Base-by-base conservation (phyloP, 2,797 vertebrate genomes). In the Pantherophis alleghaniensis region DNA sequence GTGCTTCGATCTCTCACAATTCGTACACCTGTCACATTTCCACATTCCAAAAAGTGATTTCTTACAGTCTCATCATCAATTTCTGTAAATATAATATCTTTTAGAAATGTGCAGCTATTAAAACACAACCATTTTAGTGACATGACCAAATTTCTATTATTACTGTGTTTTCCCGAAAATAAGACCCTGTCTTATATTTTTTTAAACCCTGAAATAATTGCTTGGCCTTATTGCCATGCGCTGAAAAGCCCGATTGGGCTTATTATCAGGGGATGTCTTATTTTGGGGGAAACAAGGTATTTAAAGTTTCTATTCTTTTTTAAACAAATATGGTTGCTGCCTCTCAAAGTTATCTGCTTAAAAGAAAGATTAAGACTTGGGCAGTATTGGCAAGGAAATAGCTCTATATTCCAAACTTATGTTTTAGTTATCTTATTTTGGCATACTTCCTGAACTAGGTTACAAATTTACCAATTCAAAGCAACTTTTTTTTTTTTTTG, bases 21-120 rank as follows among this genome's bases (percentile, higher is more conserved):
- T 6, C 99, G 98, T 55, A 99, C 98, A 0, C 97, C 98, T 88
- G 98, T 97, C 0, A 99, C 89, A 0, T 1, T 20, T 0, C 99
- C 99, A 1, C 99, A 99, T 32, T 98, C 96, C 89, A 97, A 93
- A 63, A 99, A 99, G 94, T 99, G 99, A 0, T 97, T 95, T 5
- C 99, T 97, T 51, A 99, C 92, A 0, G 95, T 74, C 0, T 97
- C 95, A 0, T 99, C 98, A 0, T 88, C 97, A 13, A 99, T 95
- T 87, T 99, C 99, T 99, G 92, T 60, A 89, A 94, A 74, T 14
- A 96, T 18, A 95, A 74, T 90, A 96, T 0, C 2, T n/a, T 57
- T 92, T 60, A 88, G 87, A 63, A 0, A 42, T 88, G 61, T 83
- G 89, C 16, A 79, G 66, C 32, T 83, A 42, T 90, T 86, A 66